Evolutionary conservation across 2,888 invertebrate genomes (phyloP), one percentile per base, ranked within the genome.

Genomic region (Keiferia lycopersicella): DNA sequence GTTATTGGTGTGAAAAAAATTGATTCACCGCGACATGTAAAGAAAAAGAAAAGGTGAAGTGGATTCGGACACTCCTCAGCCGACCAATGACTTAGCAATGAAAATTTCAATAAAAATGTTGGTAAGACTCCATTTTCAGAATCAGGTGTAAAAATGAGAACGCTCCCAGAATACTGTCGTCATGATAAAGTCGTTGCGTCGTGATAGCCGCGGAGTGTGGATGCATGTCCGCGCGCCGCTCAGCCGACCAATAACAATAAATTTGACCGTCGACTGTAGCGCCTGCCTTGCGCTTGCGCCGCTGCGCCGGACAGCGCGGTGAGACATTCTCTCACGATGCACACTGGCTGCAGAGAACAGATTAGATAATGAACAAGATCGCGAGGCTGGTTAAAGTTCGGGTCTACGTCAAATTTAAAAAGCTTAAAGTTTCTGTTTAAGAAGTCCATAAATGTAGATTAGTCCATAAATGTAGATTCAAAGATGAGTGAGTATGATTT

Each of bases 191-290:
- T 88, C 87, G 91, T 89, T 80, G 67, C 66, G 81, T 84, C 87
- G 86, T 88, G 91, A 91, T 91, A 91, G 86, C 82, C 84, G 87
- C 87, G 87, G 83, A 91, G 91, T 91, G 90, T 82, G 88, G 90
- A 91, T 91, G 90, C 91, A 78, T 91, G 91, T 91, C 86, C 86
- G 88, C 84, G 85, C 80, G 83, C 81, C 82, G 81, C 74, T 70
- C 91, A 89, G 83, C 81, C 82, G 81, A 74, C 71, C 91, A 89
- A 92, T 92, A 92, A 92, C 91, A 88, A 92, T 92, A 92, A 92
- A 92, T 92, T 87, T 84, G 75, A 80, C 81, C 76, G 84, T 83
- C 88, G 88, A 88, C 88, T 88, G 89, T 88, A 85, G 86, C 85
- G 84, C 88, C 88, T 56, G 56, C 56, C 74, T 16, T 45, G 77